Evolutionary conservation across 2,888 invertebrate genomes (phyloP), one percentile per base, ranked within the genome.

Genomic region (Poecilobothrus nobilitatus): DNA sequence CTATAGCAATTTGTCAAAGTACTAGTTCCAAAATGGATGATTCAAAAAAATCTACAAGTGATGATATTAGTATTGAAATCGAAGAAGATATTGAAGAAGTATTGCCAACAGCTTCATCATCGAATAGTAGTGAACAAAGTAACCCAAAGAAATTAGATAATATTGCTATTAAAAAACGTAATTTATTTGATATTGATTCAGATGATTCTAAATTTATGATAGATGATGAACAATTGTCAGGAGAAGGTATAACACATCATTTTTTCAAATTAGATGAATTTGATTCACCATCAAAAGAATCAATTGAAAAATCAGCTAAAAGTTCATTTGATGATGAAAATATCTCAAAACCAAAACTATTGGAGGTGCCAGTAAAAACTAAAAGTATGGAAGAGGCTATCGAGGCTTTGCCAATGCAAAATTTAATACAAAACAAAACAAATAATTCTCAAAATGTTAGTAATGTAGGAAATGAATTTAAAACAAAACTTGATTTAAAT

Each of bases 51-150:
- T 62, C 65, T 1, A 69, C 67, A 22, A 71, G 69, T 20, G 65
- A 68, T 20, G 79, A 78, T 66, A 78, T 75, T 68, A 81, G 80
- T 72, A 79, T 80, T 63, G 81, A 82, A 70, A 79, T 80, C 63
- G 81, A 82, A 70, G 81, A 82, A 73, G 80, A 80, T 53, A 81
- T 81, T 65, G 81, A 80, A 71, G 68, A 67, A 53, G 61, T 66
- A 22, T 65, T 69, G 34, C 63, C 68, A 10, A 68, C 72, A 65
- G 70, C 68, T 37, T 20, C 34, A 20, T 65, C 65, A 4, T 63
- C 63, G 3, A 63, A 22, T 27, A 37, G 37, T 65, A 65, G 37
- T 37, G 65, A 37, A 5, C 34, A 34, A 21, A 20, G 10, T 22
- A 44, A 34, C n/a, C 22, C 15, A 37, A 21, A 68, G 12, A 67